Base-by-base conservation (phyloP, 2,888 invertebrate genomes). In the Drosophila melanosoma region DNA sequence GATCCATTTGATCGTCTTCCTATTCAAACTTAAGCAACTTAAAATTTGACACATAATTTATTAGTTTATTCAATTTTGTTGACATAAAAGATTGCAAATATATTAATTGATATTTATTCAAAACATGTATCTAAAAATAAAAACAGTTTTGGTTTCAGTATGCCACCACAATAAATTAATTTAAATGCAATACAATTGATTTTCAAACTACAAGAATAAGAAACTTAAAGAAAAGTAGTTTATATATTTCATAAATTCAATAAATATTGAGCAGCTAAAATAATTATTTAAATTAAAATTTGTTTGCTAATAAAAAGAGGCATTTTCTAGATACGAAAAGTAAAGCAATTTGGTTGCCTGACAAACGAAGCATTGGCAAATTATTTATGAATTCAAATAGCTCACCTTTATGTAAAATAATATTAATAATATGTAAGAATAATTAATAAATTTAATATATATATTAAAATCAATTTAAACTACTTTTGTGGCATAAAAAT, bases 401-500 rank as follows among this genome's bases (percentile, higher is more conserved):
- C 3, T 36, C 5, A 35, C 1, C 15, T 10, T 10, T n/a, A 1
- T 11, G n/a, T 40, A 2, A 40, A 5, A 5, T 40, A 2, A n/a
- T 11, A 40, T 20, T 20, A 12, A 12, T 3, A 20, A 42, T 42
- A 42, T 20, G 6, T n/a, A 4, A 10, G 1, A n/a, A 5, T 1
- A 5, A 40, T n/a, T 11, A n/a, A 2, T 10, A 40, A 11, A n/a
- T 15, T 35, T 6, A 15, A 35, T 15, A 5, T 35, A 35, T 15
- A 6, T 0, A 6, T 36, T 15, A 7, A 20, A 45, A 0, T 1
- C 1, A 15, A 45, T 20, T 20, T 3, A 1, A 12, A 0, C 7
- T 20, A 12, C 4, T 12, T 23, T 5, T 15, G 26, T 26, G 26
- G 26, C 10, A 26, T 17, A 49, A 5, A 8, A 10, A 17, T 26